These are phyloP conservation scores for Orthonyx spaldingii DNA, from an alignment of 2,113 vertebrate genomes.

Conservation along the genomic window DNA sequence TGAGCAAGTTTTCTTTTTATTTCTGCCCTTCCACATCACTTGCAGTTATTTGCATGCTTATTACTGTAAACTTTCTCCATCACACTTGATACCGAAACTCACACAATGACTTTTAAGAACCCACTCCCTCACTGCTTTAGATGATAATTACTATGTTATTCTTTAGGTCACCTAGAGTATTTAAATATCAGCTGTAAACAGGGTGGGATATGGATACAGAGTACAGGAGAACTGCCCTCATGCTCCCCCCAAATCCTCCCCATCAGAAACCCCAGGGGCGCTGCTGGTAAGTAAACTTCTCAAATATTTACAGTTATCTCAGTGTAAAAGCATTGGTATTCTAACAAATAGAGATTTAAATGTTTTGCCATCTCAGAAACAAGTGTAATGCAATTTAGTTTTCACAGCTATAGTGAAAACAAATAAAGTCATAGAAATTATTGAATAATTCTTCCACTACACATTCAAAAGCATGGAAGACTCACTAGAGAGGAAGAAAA, in stretches of 20 bases:
- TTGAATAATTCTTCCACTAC: background rate
- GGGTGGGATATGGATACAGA: background rate
- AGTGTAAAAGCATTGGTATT: background rate
- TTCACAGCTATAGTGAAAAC: background rate
- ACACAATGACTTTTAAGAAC: background rate
- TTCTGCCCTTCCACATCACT: background rate
- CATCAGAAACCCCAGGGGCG: background rate
- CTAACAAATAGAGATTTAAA: background rate
- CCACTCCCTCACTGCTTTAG: background rate
- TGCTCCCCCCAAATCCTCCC: background rate
- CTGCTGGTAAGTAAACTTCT: background rate
- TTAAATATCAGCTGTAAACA: background rate
- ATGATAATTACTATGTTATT: background rate
- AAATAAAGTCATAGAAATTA: background rate
- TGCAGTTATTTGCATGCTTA: background rate
- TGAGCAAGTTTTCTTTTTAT: background rate
- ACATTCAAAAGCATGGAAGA: background rate
- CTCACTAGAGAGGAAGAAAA: background rate
- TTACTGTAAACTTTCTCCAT: background rate
- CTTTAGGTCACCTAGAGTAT: rapidly evolving
- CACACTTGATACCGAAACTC: background rate
- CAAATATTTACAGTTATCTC: background rate
- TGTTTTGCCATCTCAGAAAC: background rate
- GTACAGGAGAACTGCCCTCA: background rate
- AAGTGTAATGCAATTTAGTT: background rate